Percentiles rank a stretch among this genome's conserved stretches.
Conservation (phyloP, 2,113 vertebrate species). For the Poeciliopsis occidentalis region DNA sequence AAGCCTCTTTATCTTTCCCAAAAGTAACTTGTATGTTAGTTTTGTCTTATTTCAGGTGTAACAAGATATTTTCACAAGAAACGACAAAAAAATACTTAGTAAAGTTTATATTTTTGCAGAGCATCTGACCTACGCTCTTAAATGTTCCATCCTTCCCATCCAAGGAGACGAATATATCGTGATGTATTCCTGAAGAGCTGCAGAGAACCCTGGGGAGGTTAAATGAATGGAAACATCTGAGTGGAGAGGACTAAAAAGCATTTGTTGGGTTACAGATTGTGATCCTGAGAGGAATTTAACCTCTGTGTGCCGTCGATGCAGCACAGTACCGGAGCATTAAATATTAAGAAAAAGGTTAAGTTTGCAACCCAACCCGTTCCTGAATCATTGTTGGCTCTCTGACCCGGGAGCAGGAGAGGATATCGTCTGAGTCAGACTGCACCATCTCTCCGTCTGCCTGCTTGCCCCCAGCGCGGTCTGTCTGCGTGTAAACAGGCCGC, state of each 20-base stretch:
- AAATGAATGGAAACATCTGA: constrained; percentile 25
- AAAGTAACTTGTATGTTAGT: no score
- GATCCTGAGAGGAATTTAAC: constrained; percentile 55
- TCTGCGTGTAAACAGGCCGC: constrained; percentile 38
- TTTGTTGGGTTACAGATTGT: constrained; percentile 59
- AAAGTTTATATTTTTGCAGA: no score
- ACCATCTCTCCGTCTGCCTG: constrained; percentile 35
- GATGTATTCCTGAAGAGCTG: constrained; percentile 50
- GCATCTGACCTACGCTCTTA: constrained; percentile 51
- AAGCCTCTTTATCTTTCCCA: no score
- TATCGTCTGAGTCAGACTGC: constrained; percentile 50
- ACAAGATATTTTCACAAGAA: no score
- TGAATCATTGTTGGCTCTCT: constrained; percentile 28
- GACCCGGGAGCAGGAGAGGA: not conserved
- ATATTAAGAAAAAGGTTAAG: constrained; percentile 49
- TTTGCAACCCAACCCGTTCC: constrained; percentile 9
- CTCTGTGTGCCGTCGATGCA: constrained; percentile 36
- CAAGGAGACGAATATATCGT: constrained; percentile 50
- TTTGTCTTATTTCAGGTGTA: no score
- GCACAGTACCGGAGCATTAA: constrained; percentile 8
- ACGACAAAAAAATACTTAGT: no score
- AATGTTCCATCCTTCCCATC: constrained; percentile 37
- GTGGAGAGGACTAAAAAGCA: constrained; percentile 44
- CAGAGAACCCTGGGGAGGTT: constrained; percentile 25
- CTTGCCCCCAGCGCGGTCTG: constrained; percentile 26